Evolutionary conservation across 2,797 vertebrate genomes (phyloP), one percentile per base, ranked within the genome.

Genomic region (Tokudaia muenninki): DNA sequence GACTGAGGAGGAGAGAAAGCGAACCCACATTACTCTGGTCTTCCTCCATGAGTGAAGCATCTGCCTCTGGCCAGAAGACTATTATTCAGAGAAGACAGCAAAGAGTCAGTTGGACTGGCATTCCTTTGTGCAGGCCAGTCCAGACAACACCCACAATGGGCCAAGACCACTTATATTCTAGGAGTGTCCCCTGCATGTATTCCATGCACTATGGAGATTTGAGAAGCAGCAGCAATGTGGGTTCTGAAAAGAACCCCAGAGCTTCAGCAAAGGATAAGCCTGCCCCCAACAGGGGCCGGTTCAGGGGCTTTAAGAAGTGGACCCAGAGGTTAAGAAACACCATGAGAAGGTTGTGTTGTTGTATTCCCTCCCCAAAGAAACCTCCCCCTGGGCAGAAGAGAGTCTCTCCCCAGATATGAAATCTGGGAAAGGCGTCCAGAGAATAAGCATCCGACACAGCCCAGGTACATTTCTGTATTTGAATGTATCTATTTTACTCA

Each of bases 321-420:
- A 1, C 12, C 0, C 37, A 11, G 2, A 37, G 12, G 11, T 1
- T 59, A 22, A 34, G 52, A 37, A 37, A 13, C 7, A 1, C 50
- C 11, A 5, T 57, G 5, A n/a, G 2, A 16, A 37, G 12, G 6
- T 34, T 81, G 2, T 81, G 52, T 14, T 81, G 52, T 6, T 81
- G 34, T 2, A 3, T 37, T 1, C 52, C 52, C 37, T 13, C 34
- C 0, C 13, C 1, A n/a, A 59, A 14, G 10, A 37, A 24, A 55
- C 50, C 50, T 55, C 3, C 1, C 29, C 16, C 8, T 1, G 47
- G 78, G 3, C 50, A 80, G 50, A 80, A 34, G 9, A 52, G 31
- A 21, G 52, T 81, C 9, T n/a, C 11, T 19, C 52, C 79, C 3
- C 17, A n/a, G 31, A 16, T 13, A 57, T 81, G 9, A 81, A 11